A percentile compares a stretch with the other conserved stretches of the same genome.
Evolutionary conservation across 2,888 invertebrate genomes (phyloP).

Genomic region (Zygaena filipendulae): DNA sequence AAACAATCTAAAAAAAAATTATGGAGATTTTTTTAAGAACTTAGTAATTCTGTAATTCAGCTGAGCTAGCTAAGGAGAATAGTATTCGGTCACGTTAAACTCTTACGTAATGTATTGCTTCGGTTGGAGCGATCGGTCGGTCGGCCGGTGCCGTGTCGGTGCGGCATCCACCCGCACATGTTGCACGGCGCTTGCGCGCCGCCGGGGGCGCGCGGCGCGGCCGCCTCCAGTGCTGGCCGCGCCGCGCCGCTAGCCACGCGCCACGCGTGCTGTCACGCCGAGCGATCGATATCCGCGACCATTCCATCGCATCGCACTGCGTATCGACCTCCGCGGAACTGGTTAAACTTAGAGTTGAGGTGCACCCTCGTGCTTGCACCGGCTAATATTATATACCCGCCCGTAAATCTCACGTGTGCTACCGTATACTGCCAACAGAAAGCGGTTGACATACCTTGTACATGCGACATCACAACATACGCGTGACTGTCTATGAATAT

Average conservation of each 20-base stretch:
- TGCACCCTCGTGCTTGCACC: slow-evolving; percentile 53
- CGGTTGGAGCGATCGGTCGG: background rate
- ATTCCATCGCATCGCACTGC: slow-evolving; percentile 9
- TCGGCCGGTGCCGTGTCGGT: slow-evolving; percentile 10
- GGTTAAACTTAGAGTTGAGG: slow-evolving; percentile 40
- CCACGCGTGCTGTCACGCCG: slow-evolving; percentile 43
- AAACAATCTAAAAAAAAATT: no score
- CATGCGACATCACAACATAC: no score
- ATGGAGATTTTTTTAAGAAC: no score
- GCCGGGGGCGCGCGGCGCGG: slow-evolving; percentile 23
- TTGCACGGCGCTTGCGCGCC: slow-evolving; percentile 47
- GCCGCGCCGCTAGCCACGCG: slow-evolving; percentile 60
- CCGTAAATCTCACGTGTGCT: slow-evolving; percentile 10
- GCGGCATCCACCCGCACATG: slow-evolving; percentile 18
- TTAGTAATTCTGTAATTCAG: no score
- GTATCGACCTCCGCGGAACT: slow-evolving; percentile 26
- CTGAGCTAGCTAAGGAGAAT: no score
- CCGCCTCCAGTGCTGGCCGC: slow-evolving; percentile 50
- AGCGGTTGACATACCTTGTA: no score
- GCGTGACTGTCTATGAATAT: no score
- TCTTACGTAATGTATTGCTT: background rate
- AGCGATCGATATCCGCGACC: slow-evolving; percentile 29
- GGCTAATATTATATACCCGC: slow-evolving; percentile 26
- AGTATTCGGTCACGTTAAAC: background rate
- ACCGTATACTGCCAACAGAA: no score